Base-by-base conservation (phyloP, 2,888 invertebrate species). In the Myathropa florea region DNA sequence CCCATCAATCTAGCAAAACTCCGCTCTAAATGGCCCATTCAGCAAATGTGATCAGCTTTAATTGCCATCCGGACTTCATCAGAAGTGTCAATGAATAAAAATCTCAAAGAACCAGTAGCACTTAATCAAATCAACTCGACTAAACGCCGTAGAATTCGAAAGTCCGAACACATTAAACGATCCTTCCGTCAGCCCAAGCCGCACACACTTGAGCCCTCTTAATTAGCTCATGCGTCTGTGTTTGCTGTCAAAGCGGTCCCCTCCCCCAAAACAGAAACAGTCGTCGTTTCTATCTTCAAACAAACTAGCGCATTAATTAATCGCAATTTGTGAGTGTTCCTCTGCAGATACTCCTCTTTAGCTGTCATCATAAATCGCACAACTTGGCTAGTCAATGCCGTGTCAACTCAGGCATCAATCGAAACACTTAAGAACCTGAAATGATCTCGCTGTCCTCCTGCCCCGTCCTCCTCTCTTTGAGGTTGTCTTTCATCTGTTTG, bases 111-210 rank as follows among this genome's bases (percentile, higher is more conserved):
- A 57, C 57, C 23, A 57, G 57, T 57, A 39, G 23, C 75, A 75
- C 80, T 81, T 36, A 81, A 81, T 81, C 80, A 80, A 81, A 39
- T 33, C 55, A 67, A 63, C 67, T 55, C 23, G 55, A 9, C 23
- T 55, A 23, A 26, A 57, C 57, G 57, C 23, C 57, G 57, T 57
- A 12, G 23, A 57, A 10, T 33, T 12, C 33, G 33, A 10, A 12
- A 33, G 33, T 33, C 33, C 24, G 57, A 57, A 14, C 24, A 3
- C 24, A 30, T 33, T 81, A 75, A 68, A 81, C 23, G 68, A 81
- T 68, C 55, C 68, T 72, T 53, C 53, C 57, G 30, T 61, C 68
- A 33, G 61, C 18, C 46, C 1, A 7, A 18, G 46, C 46, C 46
- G 33, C 12, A n/a, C 24, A 53, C 36, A 65, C 72, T 36, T 26